phyloP scores from a whole-genome alignment of 2,888 invertebrate genomes.

The Pharmacophagus antenor region DNA sequence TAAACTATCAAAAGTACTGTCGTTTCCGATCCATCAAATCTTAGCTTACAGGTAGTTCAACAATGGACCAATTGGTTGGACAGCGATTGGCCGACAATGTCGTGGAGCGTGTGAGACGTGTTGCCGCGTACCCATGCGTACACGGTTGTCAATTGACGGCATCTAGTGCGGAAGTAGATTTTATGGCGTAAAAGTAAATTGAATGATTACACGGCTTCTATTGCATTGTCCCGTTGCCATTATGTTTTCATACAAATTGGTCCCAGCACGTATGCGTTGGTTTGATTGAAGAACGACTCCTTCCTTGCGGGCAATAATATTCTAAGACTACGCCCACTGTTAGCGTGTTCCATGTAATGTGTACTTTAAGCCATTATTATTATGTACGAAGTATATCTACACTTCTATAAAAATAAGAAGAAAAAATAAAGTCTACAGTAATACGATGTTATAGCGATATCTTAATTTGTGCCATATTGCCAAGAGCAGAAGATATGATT shows the following conservation, averaged over 20 bases:
- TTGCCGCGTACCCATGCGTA: background rate
- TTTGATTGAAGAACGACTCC: background rate
- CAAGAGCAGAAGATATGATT: no score
- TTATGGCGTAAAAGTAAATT: constrained; percentile 25
- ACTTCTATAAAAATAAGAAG: no score
- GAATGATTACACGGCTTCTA: constrained; percentile 19
- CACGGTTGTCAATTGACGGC: constrained; percentile 10
- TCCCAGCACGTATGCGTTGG: background rate
- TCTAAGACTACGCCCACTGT: background rate
- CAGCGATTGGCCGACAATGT: constrained; percentile 26
- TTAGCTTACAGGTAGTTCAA: constrained; percentile 16
- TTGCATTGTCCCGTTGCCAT: background rate
- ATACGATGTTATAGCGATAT: no score
- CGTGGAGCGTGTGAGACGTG: constrained; percentile 13
- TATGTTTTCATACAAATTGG: constrained; percentile 2
- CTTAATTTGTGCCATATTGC: no score
- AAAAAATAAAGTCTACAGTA: no score
- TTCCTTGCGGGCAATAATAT: background rate
- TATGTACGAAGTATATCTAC: no score
- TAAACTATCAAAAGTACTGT: background rate
- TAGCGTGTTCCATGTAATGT: background rate
- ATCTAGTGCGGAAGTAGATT: constrained; percentile 22
- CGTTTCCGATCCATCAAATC: constrained; percentile 1
- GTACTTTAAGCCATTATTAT: no score
- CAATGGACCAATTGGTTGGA: constrained; percentile 23